Conservation (phyloP, 1,140 invertebrate species). For the Vollenhovia emeryi region DNA sequence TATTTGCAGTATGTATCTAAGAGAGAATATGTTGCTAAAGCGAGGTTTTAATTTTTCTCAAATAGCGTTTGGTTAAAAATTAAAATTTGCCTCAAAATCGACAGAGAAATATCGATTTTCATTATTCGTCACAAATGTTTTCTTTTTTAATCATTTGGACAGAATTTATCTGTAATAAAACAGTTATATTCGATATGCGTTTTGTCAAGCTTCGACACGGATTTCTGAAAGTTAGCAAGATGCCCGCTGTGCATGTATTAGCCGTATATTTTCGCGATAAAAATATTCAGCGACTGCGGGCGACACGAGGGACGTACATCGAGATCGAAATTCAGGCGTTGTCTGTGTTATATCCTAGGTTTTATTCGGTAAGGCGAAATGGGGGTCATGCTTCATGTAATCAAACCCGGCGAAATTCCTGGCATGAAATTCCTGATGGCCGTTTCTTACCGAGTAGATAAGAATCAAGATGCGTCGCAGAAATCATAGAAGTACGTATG, state of each 20-base stretch:
- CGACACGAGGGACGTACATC: background rate
- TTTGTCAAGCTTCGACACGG: background rate
- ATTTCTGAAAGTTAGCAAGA: background rate
- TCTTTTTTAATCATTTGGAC: conserved; percentile 38
- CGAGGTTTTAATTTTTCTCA: too few species aligned
- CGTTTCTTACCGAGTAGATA: conserved; percentile 27
- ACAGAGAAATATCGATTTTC: background rate
- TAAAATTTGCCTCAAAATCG: too few species aligned
- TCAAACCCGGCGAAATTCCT: conserved; percentile 16
- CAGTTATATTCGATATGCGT: background rate
- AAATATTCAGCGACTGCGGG: background rate
- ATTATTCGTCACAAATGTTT: background rate
- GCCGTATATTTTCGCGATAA: conserved; percentile 8
- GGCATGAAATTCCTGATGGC: background rate
- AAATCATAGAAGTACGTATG: conserved; percentile 21
- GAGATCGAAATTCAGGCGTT: conserved; percentile 21
- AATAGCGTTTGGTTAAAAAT: too few species aligned
- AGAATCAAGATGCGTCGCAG: conserved; percentile 15
- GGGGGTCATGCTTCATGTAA: conserved; percentile 4
- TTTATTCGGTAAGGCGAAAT: conserved; percentile 18
- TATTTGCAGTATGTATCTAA: background rate
- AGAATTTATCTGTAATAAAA: background rate
- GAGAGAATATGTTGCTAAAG: background rate
- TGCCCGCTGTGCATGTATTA: background rate
- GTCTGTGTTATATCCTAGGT: conserved; percentile 37